Evolutionary conservation across 2,888 invertebrate species (phyloP), one percentile per base, ranked within the genome.

Genomic region (Hydriomena furcata): DNA sequence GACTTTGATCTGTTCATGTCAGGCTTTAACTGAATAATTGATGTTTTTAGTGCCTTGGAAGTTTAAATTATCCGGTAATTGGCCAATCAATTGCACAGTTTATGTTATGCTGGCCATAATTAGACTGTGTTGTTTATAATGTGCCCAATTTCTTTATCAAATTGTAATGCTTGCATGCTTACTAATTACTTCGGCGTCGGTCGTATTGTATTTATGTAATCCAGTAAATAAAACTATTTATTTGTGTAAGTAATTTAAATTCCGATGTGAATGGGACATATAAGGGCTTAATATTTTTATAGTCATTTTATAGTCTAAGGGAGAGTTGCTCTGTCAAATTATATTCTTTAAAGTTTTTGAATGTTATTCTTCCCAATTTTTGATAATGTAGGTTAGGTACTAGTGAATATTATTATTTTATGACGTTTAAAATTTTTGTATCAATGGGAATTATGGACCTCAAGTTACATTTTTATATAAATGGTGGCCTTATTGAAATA

Each of bases 91-190:
- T 45, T 52, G 67, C 72, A 84, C 81, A 62, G 65, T 76, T 72
- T 65, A 58, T 44, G 66, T 80, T 83, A 84, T 84, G 85, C 84
- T 63, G 80, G 83, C 46, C 82, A 82, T 84, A 84, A 77, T 75
- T 58, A 60, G 59, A 71, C 50, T 52, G 76, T 75, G 73, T 55
- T 43, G 58, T 44, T 45, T 24, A n/a, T 17, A 17, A 17, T 20
- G n/a, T n/a, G n/a, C n/a, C n/a, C n/a, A n/a, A n/a, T n/a, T 44
- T 58, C 50, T 55, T 55, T 47, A 60, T 47, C 52, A 13, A 38
- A 34, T 8, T 28, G 21, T 35, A 25, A 17, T 27, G 8, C 32
- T 40, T 36, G 30, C 48, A 48, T 41, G 30, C 28, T 28, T 24
- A 7, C 2, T 31, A n/a, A 17, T 5, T 63, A 8, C 5, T 20